phyloP scores from a whole-genome alignment of 2,888 invertebrate species.

The Drosophila gaucha region DNA sequence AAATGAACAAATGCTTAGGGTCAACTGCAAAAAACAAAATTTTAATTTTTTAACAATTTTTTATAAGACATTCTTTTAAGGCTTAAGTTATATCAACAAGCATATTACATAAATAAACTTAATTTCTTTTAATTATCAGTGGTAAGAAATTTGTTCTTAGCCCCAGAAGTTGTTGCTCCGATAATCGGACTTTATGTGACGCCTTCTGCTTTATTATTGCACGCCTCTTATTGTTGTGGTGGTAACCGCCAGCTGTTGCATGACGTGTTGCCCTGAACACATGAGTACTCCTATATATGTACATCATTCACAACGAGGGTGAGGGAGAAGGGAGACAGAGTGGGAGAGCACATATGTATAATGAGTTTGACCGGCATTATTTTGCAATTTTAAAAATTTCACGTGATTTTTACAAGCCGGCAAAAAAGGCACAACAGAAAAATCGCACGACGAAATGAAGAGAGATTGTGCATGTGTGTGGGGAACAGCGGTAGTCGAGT shows the following conservation, averaged over 20 bases:
- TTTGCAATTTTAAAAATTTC: constrained; percentile 72
- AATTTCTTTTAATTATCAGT: not conserved
- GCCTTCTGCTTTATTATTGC: constrained; percentile 7
- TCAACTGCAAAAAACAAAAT: too few relatives aligned
- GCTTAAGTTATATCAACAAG: too few relatives aligned
- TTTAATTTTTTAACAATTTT: too few relatives aligned
- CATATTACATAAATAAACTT: too few relatives aligned
- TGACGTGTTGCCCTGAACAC: constrained; percentile 26
- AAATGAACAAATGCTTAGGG: too few relatives aligned
- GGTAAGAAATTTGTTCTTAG: too few relatives aligned
- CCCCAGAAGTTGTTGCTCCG: constrained; percentile 1
- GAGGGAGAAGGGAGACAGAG: not conserved
- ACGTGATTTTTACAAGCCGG: constrained; percentile 68
- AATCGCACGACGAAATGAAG: constrained; percentile 17
- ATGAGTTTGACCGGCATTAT: constrained; percentile 79
- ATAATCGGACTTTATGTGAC: constrained; percentile 3
- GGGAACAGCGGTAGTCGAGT: constrained; percentile 10
- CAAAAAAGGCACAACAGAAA: constrained; percentile 46
- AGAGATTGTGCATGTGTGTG: not conserved
- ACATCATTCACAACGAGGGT: not conserved
- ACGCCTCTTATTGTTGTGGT: constrained; percentile 23
- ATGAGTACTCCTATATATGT: not conserved
- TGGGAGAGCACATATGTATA: constrained; percentile 44
- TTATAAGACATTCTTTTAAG: too few relatives aligned
- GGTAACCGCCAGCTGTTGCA: constrained; percentile 61